Evolutionary conservation across 2,797 vertebrate species (phyloP).

Genomic region (Ibycter americanus): DNA sequence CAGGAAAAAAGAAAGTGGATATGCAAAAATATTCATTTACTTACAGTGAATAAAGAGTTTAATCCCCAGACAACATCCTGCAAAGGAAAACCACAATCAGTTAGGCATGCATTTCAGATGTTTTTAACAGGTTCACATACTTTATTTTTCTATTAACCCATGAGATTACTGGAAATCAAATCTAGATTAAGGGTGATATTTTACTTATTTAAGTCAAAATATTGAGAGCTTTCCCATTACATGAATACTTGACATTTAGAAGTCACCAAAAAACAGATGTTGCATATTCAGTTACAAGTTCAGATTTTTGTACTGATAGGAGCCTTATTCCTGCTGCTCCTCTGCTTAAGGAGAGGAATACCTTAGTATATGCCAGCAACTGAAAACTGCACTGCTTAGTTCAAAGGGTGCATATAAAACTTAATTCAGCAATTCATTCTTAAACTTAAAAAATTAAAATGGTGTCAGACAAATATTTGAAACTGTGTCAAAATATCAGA

Average conservation of each 20-base stretch:
- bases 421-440: background rate
- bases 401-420: background rate
- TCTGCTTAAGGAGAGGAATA: background rate
- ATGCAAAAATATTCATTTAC: conserved; percentile 62
- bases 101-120: background rate
- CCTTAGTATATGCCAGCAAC: background rate
- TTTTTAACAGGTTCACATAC: background rate
- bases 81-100: conserved; percentile 56
- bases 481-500: background rate
- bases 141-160: background rate
- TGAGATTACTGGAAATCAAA: background rate
- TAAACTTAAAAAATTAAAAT: background rate
- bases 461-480: background rate
- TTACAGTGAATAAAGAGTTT: conserved; percentile 99
- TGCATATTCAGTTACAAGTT: background rate
- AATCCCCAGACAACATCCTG: conserved; percentile 98
- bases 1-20: background rate
- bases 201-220: background rate
- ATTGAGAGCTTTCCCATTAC: background rate
- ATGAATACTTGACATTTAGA: background rate
- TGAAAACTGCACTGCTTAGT: background rate
- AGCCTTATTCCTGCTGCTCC: background rate
- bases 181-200: background rate
- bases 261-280: background rate
- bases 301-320: background rate